phyloP scores from a whole-genome alignment of 2,888 invertebrate species.

The Stenoptilia bipunctidactyla region DNA sequence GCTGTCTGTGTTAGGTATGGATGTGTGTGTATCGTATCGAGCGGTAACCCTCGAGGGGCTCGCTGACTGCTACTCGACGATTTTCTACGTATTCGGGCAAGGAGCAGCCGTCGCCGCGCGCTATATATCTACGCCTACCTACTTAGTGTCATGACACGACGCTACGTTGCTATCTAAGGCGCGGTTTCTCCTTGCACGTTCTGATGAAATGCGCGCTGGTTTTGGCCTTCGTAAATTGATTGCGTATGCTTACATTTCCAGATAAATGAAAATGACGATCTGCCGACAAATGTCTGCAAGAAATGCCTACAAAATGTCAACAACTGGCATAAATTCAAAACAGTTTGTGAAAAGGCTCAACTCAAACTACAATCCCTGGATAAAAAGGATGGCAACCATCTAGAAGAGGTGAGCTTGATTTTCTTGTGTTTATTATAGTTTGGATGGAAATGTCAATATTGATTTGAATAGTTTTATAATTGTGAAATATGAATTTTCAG shows the following conservation, averaged over 20 bases:
- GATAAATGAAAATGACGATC: constrained; percentile 74
- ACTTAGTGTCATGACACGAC: constrained; percentile 65
- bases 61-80: constrained; percentile 65
- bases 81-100: constrained; percentile 67
- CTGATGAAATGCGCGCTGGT: constrained; percentile 59
- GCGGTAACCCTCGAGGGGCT: constrained; percentile 69
- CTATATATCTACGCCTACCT: constrained; percentile 65
- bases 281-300: constrained; percentile 76
- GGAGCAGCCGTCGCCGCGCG: constrained; percentile 46
- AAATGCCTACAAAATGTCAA: constrained; percentile 75
- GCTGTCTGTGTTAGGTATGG: constrained; percentile 52
- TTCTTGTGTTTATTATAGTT: constrained; percentile 40
- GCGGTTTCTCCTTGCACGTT: constrained; percentile 57
- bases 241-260: constrained; percentile 66
- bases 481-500: constrained; percentile 49
- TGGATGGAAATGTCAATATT: constrained; percentile 39
- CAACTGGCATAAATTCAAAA: constrained; percentile 76
- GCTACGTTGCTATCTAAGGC: constrained; percentile 45
- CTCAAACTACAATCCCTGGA: constrained; percentile 73
- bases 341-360: constrained; percentile 75
- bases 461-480: constrained; percentile 16
- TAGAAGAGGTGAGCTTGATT: constrained; percentile 60
- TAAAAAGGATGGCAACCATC: constrained; percentile 63
- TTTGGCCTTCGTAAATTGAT: constrained; percentile 46
- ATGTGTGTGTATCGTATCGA: constrained; percentile 57